Evolutionary conservation across 2,113 vertebrate genomes (phyloP).

Genomic region (Ceyx margarethae): DNA sequence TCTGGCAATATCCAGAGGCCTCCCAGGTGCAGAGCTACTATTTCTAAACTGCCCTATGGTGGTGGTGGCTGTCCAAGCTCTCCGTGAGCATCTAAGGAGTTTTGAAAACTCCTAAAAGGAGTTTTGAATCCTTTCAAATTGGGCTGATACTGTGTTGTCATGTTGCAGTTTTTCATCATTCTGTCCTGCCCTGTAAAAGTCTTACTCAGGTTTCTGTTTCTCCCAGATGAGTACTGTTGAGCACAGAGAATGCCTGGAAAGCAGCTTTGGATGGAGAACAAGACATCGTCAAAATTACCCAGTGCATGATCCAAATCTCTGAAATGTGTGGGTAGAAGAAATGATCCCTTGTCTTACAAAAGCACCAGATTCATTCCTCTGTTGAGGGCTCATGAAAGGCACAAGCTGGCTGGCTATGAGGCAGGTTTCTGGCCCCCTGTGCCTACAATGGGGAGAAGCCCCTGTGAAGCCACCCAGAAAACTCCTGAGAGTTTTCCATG

Average conservation of each 20-base stretch:
- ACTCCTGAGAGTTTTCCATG: not conserved
- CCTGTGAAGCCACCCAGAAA: constrained; percentile 6
- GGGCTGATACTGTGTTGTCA: constrained; percentile 21
- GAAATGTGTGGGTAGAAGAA: constrained; percentile 30
- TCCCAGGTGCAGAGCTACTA: not conserved
- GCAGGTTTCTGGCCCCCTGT: not conserved
- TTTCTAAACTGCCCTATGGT: not conserved
- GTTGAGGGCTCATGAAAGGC: constrained; percentile 18
- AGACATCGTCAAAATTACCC: constrained; percentile 25
- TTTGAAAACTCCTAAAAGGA: not conserved
- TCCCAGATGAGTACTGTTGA: constrained; percentile 33
- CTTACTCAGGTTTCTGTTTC: constrained; percentile 42
- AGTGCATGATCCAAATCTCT: constrained; percentile 28
- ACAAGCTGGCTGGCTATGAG: not conserved
- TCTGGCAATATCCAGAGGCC: not conserved
- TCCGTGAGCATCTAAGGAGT: not conserved
- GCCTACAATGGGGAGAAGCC: not conserved
- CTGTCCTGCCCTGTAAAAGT: constrained; percentile 31
- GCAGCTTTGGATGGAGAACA: constrained; percentile 37
- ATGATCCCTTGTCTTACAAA: not conserved
- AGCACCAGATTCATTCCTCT: constrained; percentile 41
- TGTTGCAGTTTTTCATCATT: constrained; percentile 35
- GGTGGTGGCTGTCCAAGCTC: not conserved
- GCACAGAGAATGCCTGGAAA: constrained; percentile 26
- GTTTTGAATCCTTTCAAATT: constrained; percentile 17